Conservation (phyloP, 2,888 invertebrate species). For the Ectemnius continuus region DNA sequence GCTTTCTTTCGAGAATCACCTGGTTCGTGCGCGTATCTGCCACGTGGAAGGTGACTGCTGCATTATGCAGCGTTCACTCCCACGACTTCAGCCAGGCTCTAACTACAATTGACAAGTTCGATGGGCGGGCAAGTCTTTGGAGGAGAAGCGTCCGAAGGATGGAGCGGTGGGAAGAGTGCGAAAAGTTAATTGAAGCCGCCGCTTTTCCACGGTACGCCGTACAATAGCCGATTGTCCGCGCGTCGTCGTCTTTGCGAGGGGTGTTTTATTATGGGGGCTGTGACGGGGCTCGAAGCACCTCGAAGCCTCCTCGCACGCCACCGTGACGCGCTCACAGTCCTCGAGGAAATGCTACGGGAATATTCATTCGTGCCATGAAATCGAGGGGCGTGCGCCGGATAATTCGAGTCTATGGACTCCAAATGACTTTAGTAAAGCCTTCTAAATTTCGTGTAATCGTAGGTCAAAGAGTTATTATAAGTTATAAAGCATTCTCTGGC, state of each 20-base stretch:
- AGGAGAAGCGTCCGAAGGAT: conserved; percentile 12
- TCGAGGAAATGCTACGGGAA: conserved; percentile 49
- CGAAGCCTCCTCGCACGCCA: conserved; percentile 30
- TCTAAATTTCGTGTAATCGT: conserved; percentile 35
- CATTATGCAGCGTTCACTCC: conserved; percentile 54
- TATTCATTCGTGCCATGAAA: conserved; percentile 61
- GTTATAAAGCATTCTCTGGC: too few relatives aligned
- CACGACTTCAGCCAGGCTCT: conserved; percentile 57
- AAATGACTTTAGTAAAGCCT: conserved; percentile 54
- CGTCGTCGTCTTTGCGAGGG: conserved; percentile 60
- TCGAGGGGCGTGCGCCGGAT: conserved; percentile 59
- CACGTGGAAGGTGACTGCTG: conserved; percentile 33
- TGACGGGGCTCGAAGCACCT: conserved; percentile 34
- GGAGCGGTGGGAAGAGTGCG: conserved; percentile 64
- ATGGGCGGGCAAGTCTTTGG: conserved; percentile 63
- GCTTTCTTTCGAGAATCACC: too few relatives aligned
- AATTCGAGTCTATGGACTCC: conserved; percentile 44
- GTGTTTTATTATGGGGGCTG: conserved; percentile 76
- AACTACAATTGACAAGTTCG: conserved; percentile 56
- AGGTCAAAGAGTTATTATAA: too few relatives aligned
- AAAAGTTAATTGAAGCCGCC: conserved; percentile 75
- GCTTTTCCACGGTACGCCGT: conserved; percentile 66
- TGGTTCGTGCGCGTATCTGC: neutral
- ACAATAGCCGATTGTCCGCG: conserved; percentile 72
- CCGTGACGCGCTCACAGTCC: conserved; percentile 43